Conservation (phyloP, 2,888 invertebrate species). For the Drosophila greeni region DNA sequence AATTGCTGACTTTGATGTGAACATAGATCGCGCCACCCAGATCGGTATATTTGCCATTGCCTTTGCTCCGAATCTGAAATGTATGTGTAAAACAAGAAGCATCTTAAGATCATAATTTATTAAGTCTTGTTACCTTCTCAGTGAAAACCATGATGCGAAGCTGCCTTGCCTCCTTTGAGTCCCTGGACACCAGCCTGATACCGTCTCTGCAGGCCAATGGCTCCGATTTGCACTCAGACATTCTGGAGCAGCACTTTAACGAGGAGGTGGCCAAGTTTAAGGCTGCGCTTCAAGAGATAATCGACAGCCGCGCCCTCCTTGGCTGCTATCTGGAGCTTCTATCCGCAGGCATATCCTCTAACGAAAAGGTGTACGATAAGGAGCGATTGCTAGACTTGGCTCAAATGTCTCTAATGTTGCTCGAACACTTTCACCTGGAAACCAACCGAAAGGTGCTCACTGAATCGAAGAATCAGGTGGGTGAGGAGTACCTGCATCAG, state of each 20-base stretch:
- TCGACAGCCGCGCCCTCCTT: slow-evolving; percentile 75
- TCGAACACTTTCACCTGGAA: slow-evolving; percentile 73
- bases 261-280: slow-evolving; percentile 75
- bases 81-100: slow-evolving; percentile 40
- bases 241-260: slow-evolving; percentile 77
- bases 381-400: slow-evolving; percentile 59
- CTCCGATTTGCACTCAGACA: slow-evolving; percentile 65
- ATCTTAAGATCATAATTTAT: background rate
- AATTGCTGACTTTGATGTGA: slow-evolving; percentile 78
- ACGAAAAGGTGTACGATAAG: slow-evolving; percentile 63
- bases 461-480: slow-evolving; percentile 34
- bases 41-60: slow-evolving; percentile 77
- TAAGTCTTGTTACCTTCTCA: slow-evolving; percentile 11
- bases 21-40: slow-evolving; percentile 77
- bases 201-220: slow-evolving; percentile 73
- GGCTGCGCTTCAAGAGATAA: slow-evolving; percentile 72
- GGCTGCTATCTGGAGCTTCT: slow-evolving; percentile 72
- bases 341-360: slow-evolving; percentile 48
- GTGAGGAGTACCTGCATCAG: slow-evolving; percentile 62
- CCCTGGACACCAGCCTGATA: slow-evolving; percentile 76
- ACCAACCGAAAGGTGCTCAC: slow-evolving; percentile 60
- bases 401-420: slow-evolving; percentile 69
- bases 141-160: slow-evolving; percentile 75
- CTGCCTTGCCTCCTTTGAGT: slow-evolving; percentile 77
- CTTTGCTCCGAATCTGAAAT: slow-evolving; percentile 71